Percentiles rank a stretch among this genome's conserved stretches.
These are phyloP conservation scores for Leptinotarsa rubiginosa DNA, from an alignment of 2,888 invertebrate species.

Conservation along the genomic window DNA sequence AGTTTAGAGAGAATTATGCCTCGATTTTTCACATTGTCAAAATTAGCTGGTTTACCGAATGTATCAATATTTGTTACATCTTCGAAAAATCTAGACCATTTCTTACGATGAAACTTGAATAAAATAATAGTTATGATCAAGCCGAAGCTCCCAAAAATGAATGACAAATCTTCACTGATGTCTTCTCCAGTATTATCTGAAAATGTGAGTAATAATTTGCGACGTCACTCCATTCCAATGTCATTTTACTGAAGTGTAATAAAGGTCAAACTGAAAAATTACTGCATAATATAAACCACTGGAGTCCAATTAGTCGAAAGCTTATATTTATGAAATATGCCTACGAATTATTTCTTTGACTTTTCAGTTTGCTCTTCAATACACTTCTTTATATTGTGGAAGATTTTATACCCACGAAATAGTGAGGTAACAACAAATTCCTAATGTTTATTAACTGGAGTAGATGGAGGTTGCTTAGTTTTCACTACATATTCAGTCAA, in stretches of 20 bases:
- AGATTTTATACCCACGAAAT: too few relatives aligned
- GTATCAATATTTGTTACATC: conserved; percentile 28
- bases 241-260: too few relatives aligned
- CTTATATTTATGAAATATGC: background rate
- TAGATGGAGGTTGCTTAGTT: too few relatives aligned
- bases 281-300: too few relatives aligned
- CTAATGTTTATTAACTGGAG: too few relatives aligned
- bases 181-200: conserved; percentile 35
- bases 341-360: background rate
- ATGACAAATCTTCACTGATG: conserved; percentile 42
- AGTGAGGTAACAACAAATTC: too few relatives aligned
- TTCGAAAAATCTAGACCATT: conserved; percentile 30
- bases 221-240: background rate
- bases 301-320: background rate
- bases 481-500: too few relatives aligned
- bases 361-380: background rate
- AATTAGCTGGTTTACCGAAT: conserved; percentile 33
- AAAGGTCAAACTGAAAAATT: too few relatives aligned
- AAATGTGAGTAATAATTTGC: background rate
- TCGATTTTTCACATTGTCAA: conserved; percentile 24
- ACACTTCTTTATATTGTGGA: too few relatives aligned
- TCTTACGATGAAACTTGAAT: conserved; percentile 27
- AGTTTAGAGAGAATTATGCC: conserved; percentile 29
- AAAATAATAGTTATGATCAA: conserved; percentile 18
- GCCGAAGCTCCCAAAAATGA: conserved; percentile 31